Conservation (phyloP, 2,797 vertebrate species). For the Mus caroli region DNA sequence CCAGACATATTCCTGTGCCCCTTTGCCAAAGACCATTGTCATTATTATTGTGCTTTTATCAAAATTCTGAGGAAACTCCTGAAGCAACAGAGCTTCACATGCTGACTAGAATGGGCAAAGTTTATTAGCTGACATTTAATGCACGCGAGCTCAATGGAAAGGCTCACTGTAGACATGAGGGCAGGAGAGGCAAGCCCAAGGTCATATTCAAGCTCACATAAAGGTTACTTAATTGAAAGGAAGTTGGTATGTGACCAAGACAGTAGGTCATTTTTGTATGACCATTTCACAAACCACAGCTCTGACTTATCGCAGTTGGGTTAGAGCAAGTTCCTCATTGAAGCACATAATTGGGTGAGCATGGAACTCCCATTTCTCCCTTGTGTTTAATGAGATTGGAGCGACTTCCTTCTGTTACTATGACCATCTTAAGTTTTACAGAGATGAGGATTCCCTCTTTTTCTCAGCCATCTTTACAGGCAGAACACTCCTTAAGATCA, state of each 20-base stretch:
- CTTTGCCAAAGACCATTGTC: not conserved
- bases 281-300: not conserved
- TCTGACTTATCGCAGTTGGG: too few species aligned
- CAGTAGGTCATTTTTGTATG: rapidly evolving
- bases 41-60: not conserved
- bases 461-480: not conserved
- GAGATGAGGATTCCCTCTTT: not conserved
- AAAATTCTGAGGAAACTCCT: not conserved
- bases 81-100: not conserved
- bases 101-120: not conserved
- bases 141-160: not conserved
- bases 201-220: rapidly evolving
- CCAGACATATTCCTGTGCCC: not conserved
- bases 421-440: not conserved
- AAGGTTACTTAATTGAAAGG: rapidly evolving
- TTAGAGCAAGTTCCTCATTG: not conserved
- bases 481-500: not conserved
- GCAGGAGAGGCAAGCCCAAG: rapidly evolving
- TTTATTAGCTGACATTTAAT: not conserved
- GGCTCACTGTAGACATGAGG: rapidly evolving
- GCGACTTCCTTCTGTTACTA: not conserved
- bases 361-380: not conserved
- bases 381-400: not conserved
- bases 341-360: not conserved
- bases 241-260: not conserved